Base-by-base conservation (phyloP, 2,888 invertebrate genomes). In the Hypsopygia costalis region DNA sequence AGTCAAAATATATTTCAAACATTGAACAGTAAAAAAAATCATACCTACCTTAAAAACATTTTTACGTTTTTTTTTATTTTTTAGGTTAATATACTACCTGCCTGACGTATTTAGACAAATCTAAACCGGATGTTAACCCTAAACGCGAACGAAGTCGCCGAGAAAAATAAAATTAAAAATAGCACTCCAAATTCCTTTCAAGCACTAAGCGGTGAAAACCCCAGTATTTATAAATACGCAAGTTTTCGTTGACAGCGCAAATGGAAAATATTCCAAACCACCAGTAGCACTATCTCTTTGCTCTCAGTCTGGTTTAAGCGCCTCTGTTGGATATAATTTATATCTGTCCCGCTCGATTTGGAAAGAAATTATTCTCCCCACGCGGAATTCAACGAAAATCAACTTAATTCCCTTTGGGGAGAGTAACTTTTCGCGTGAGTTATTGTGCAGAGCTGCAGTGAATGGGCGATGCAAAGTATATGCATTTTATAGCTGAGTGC, bases 311-410 rank as follows among this genome's bases (percentile, higher is more conserved):
- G 50, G 56, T 52, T 59, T 64, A 61, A 61, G 59, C 38, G 54
- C 59, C 59, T 54, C 55, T 52, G 46, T 50, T 49, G 58, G 60
- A 55, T 60, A 62, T 61, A 66, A 64, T 63, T 68, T 65, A 68
- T 66, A 62, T 54, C 49, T 47, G 46, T 44, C 44, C 46, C 43
- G 29, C 44, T 46, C 46, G 52, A 48, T 52, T 49, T 41, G 40
- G 46, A 56, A 62, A 55, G 53, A 51, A 52, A 50, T 47, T 51
- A 61, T 51, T 47, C 43, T 42, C 34, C 40, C 30, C 27, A 50
- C 51, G 46, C 10, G 47, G 41, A 6, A 5, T 6, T 11, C 9
- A 11, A 11, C 29, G 6, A 30, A 30, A 8, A 30, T 1, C 1
- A 30, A 30, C 29, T n/a, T 9, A 6, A 30, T 30, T 8, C 10